Base-by-base conservation (phyloP, 1,140 invertebrate genomes). In the Caenorhabditis briggsae region DNA sequence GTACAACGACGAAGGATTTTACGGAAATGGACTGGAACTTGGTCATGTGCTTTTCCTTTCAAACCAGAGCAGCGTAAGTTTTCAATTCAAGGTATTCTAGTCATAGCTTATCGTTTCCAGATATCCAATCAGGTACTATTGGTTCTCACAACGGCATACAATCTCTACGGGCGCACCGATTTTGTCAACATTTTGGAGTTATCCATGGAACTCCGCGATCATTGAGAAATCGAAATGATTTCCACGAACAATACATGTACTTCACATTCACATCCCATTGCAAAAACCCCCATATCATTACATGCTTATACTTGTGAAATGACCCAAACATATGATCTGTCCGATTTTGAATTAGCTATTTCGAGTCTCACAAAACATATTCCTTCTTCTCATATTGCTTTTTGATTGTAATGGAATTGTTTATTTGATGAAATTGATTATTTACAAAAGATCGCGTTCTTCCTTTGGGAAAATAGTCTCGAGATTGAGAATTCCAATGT, bases 391-490 rank as follows among this genome's bases (percentile, higher is more conserved):
- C 33, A 33, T 33, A 33, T 33, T 33, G 33, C 33, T 33, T 33
- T 33, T 33, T 33, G 33, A 33, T 33, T 33, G 33, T 33, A 33
- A 33, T 33, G 33, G 33, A 33, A 33, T 33, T 33, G 11, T 61
- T 33, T 25, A 61, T 61, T 61, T 9, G 14, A 12, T 12, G 6
- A 6, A 33, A 61, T 25, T 14, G 16, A 18, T 12, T 12, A 33
- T 83, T 87, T 87, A 90, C n/a, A 90, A 53, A 56, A 90, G 48
- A 84, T 91, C 90, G n/a, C 90, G 64, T 83, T 90, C 90, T 61
- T 90, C 90, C 46, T 87, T 87, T n/a, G 90, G 88, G 84, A 90
- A 90, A 53, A 90, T 86, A 16, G 89, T 90, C 83, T 90, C 89
- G 6, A 90, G 85, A 56, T 90, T 90, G 6, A 91, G 65, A 50